A percentile compares a stretch with the other conserved stretches of the same genome.
These are phyloP conservation scores for Rhagophthalmus giganteus DNA, from an alignment of 2,888 invertebrate genomes.

Conservation along the genomic window DNA sequence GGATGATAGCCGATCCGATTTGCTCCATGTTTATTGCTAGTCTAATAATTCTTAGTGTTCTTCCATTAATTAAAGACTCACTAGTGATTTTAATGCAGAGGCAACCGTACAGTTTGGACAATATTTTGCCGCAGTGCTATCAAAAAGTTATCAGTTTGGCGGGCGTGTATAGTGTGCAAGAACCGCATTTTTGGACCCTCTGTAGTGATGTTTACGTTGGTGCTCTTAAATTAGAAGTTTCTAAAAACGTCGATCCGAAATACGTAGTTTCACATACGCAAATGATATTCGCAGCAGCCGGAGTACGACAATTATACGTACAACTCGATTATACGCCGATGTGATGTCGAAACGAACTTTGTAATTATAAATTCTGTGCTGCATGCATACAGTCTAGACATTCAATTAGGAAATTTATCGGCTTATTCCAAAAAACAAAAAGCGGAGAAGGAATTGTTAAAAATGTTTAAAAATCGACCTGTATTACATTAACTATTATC, in stretches of 20 bases:
- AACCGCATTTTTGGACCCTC: constrained; percentile 98
- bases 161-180: constrained; percentile 94
- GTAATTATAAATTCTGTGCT: constrained; percentile 33
- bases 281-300: constrained; percentile 91
- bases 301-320: constrained; percentile 88
- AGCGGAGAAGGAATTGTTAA: constrained; percentile 17
- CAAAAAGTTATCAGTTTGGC: constrained; percentile 87
- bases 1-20: constrained; percentile 98
- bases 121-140: constrained; percentile 82
- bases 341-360: constrained; percentile 55
- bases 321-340: constrained; percentile 89
- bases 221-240: constrained; percentile 93
- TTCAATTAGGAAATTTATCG: constrained; percentile 33
- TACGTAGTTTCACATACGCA: constrained; percentile 92
- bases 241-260: constrained; percentile 86
- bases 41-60: constrained; percentile 85
- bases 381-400: constrained; percentile 36
- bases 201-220: constrained; percentile 94
- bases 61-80: constrained; percentile 84
- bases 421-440: constrained; percentile 28
- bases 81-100: constrained; percentile 91
- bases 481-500: too few species aligned
- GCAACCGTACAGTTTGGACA: constrained; percentile 82
- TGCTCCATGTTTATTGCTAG: constrained; percentile 96
- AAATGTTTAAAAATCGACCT: constrained; percentile 20